Base-by-base conservation (phyloP, 2,888 invertebrate genomes). In the Caenorhabditis uteleia region DNA sequence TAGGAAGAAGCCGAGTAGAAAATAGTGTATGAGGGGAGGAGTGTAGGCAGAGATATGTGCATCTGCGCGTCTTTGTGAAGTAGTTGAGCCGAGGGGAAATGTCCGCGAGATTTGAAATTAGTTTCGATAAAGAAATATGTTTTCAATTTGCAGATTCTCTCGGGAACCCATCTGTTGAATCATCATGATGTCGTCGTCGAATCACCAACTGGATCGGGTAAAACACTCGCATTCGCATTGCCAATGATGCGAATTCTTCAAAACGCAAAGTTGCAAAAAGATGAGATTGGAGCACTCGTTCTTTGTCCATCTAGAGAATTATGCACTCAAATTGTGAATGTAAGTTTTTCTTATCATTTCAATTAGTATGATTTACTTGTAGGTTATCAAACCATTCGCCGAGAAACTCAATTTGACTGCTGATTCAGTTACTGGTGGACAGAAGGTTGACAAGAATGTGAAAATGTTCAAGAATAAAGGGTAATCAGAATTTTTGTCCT, bases 201-300 rank as follows among this genome's bases (percentile, higher is more conserved):
- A 85, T 97, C 98, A 3, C 93, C 97, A 0, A 98, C 98, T 1
- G 98, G 98, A 3, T 95, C 95, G 69, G 98, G 98, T 0, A 98
- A 98, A 86, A 98, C 97, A 0, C 85, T 98, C 34, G 94, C 97
- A 0, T 98, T 97, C 85, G 86, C 97, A 12, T 89, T 99, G 39
- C 98, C 98, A 0, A 84, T 94, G 79, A 80, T 98, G 46, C 92
- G 97, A 86, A 85, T 98, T 45, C 85, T 86, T 67, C 83, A 83
- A 49, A 58, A 55, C n/a, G 48, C 51, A 10, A 47, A 54, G 16
- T 34, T 66, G 21, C 48, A 56, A 25, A 27, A 42, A n/a, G 62
- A 64, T 27, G 73, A 86, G 85, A 88, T 95, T 51, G 93, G 92
- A 33, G 92, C 91, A 0, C 86, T 98, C 14, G 89, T 99, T 46